Evolutionary conservation across 2,113 vertebrate species (phyloP).

Genomic region (Sylvia atricapilla): DNA sequence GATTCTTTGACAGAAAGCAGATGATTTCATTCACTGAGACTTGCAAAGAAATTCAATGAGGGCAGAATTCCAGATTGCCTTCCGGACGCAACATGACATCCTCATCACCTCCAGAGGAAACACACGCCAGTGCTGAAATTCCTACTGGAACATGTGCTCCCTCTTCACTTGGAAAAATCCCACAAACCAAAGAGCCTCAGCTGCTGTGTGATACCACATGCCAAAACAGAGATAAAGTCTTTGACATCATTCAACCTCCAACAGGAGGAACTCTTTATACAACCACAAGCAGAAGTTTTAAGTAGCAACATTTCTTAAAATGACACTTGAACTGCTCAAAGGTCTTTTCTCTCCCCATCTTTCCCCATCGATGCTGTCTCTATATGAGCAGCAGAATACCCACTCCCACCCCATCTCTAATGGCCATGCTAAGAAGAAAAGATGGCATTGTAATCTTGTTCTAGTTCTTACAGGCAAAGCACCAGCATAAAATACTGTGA

Average conservation of each 20-base stretch:
- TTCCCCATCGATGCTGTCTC: not conserved
- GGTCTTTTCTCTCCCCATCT: not conserved
- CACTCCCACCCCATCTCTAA: not conserved
- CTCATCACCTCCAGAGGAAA: conserved; percentile 38
- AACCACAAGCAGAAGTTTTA: not conserved
- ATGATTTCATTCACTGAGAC: not conserved
- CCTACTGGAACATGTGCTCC: conserved; percentile 12
- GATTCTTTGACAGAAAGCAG: conserved; percentile 25
- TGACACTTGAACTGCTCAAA: not conserved
- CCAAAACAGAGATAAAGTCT: conserved; percentile 15
- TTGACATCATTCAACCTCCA: conserved; percentile 22
- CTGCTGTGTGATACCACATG: not conserved
- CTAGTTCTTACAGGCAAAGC: not conserved
- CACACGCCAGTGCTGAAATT: not conserved
- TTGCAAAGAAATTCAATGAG: not conserved
- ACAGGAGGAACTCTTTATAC: not conserved
- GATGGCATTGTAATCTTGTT: not conserved
- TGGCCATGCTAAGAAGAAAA: not conserved
- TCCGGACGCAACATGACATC: conserved; percentile 6
- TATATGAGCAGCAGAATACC: not conserved
- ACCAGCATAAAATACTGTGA: not conserved
- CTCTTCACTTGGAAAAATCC: not conserved
- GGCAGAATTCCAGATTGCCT: conserved; percentile 38
- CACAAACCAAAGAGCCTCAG: conserved; percentile 23
- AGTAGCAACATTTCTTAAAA: not conserved